phyloP scores from a whole-genome alignment of 2,888 invertebrate genomes.

The Abrostola triplasia region DNA sequence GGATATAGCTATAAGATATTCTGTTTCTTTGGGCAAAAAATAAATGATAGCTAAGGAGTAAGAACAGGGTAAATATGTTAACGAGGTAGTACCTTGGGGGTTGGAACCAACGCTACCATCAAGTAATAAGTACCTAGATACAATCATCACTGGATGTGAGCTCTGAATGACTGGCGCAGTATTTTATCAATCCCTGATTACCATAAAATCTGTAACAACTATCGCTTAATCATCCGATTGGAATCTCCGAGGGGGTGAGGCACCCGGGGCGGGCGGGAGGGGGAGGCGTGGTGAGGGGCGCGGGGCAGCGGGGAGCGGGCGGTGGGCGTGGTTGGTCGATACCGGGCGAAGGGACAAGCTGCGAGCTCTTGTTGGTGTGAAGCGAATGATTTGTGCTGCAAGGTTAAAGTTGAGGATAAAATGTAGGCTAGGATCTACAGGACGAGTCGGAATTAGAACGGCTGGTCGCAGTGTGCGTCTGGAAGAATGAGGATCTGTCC shows the following conservation, averaged over 20 bases:
- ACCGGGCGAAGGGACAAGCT: slow-evolving; percentile 36
- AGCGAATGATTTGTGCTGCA: slow-evolving; percentile 49
- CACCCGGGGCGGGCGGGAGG: slow-evolving; percentile 8
- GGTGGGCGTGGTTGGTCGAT: slow-evolving; percentile 56
- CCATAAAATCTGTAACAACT: slow-evolving; percentile 24
- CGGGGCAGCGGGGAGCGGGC: slow-evolving; percentile 9
- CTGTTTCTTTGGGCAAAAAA: too few relatives aligned
- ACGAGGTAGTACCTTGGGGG: too few relatives aligned
- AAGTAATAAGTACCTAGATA: not conserved
- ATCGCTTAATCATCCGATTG: slow-evolving; percentile 40
- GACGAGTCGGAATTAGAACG: not conserved
- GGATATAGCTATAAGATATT: too few relatives aligned
- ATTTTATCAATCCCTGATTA: slow-evolving; percentile 29
- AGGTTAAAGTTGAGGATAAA: slow-evolving; percentile 27
- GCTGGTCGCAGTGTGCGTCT: too few relatives aligned
- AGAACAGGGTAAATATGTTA: too few relatives aligned
- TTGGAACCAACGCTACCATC: too few relatives aligned
- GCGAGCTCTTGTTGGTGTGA: slow-evolving; percentile 48
- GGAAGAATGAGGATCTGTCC: too few relatives aligned
- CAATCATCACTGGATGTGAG: slow-evolving; percentile 20
- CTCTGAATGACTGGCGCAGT: slow-evolving; percentile 17
- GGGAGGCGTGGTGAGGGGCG: slow-evolving; percentile 3
- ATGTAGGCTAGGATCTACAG: not conserved
- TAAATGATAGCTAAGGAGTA: too few relatives aligned
- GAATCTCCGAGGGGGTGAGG: slow-evolving; percentile 36